Conservation (phyloP, 1,140 invertebrate genomes). For the Cotesia typhae region DNA sequence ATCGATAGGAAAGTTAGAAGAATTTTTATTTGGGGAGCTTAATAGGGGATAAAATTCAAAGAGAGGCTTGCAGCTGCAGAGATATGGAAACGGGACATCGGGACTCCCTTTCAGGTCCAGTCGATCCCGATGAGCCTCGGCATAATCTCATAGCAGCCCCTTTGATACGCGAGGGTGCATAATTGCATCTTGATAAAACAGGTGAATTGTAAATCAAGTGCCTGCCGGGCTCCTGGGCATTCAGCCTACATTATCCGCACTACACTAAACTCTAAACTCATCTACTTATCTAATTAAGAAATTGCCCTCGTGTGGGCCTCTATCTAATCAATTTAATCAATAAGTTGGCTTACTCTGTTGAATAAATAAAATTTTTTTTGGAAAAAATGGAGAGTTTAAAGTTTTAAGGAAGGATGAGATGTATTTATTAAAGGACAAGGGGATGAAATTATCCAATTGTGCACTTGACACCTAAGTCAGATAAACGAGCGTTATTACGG, state of each 20-base stretch:
- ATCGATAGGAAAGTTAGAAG: slow-evolving; percentile 15
- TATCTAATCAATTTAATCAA: not conserved
- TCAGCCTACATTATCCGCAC: no score
- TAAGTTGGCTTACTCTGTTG: not conserved
- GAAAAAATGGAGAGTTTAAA: not conserved
- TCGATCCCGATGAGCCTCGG: slow-evolving; percentile 32
- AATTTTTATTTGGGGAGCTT: not conserved
- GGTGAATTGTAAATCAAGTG: slow-evolving; percentile 42
- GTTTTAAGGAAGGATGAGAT: not conserved
- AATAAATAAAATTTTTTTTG: not conserved
- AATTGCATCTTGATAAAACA: slow-evolving; percentile 43
- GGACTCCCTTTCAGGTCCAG: slow-evolving; percentile 38
- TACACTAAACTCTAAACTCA: not conserved
- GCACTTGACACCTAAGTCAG: not conserved
- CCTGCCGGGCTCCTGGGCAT: slow-evolving; percentile 12
- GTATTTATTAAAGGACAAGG: not conserved
- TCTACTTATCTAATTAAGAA: slow-evolving; percentile 31
- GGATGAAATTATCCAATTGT: slow-evolving; percentile 4
- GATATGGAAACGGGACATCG: slow-evolving; percentile 26
- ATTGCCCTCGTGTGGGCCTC: not conserved
- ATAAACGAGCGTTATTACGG: slow-evolving; percentile 2
- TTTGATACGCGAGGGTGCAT: slow-evolving; percentile 36
- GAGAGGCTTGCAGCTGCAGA: slow-evolving; percentile 30
- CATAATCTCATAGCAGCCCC: slow-evolving; percentile 34
- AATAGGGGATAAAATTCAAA: slow-evolving; percentile 27